Percentiles rank a stretch among this genome's conserved stretches.
phyloP scores from a whole-genome alignment of 2,888 invertebrate species.

The Drosophila siamana region DNA sequence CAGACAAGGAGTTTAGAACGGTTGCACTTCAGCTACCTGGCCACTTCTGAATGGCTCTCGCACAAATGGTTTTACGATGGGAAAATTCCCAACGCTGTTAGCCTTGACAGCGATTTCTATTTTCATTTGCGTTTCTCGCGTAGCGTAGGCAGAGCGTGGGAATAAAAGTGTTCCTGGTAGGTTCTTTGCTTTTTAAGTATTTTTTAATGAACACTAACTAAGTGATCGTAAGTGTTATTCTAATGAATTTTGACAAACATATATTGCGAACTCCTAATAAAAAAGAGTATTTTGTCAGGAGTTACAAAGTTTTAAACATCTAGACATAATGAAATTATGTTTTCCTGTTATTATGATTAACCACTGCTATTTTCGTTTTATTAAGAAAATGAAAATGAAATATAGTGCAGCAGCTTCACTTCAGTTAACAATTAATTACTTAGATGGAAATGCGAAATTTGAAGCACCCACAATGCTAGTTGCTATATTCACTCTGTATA shows the following conservation, averaged over 20 bases:
- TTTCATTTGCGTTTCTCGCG: not conserved
- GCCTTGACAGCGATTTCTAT: not conserved
- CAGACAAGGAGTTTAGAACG: conserved; percentile 17
- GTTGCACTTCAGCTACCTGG: conserved; percentile 11
- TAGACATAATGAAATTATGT: too few species aligned
- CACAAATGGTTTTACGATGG: conserved; percentile 35
- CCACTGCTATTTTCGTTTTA: too few species aligned
- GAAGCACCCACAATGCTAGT: too few species aligned
- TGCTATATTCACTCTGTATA: too few species aligned
- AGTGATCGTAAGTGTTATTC: too few species aligned
- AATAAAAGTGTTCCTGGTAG: not conserved
- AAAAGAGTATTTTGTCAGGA: too few species aligned
- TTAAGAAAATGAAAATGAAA: too few species aligned
- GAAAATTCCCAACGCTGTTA: conserved; percentile 17
- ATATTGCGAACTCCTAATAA: not conserved
- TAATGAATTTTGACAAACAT: not conserved
- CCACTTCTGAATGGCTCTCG: not conserved
- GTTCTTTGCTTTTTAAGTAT: conserved; percentile 6
- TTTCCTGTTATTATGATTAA: too few species aligned
- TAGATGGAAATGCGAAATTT: too few species aligned
- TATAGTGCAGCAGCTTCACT: too few species aligned
- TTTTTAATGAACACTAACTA: conserved; percentile 36
- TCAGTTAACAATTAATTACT: too few species aligned
- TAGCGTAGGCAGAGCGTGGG: not conserved
- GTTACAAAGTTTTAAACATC: too few species aligned